Evolutionary conservation across 1,140 invertebrate genomes (phyloP), one percentile per base, ranked within the genome.

Genomic region (Bilobella aurantiaca): DNA sequence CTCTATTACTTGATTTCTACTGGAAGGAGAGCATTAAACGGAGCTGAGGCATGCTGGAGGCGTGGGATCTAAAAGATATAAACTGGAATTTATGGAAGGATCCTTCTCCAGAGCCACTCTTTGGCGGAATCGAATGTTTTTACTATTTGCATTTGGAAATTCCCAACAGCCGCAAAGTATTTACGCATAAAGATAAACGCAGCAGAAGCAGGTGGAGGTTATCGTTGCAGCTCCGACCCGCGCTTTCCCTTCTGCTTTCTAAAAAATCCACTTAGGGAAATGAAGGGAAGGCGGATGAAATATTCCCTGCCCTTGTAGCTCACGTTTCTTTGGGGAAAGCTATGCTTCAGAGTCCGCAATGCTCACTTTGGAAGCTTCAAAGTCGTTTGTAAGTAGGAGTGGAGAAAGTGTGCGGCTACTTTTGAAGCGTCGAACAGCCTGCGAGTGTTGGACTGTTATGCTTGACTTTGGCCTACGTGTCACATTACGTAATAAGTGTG

Each of bases 401-500:
- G 49, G 23, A 23, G 49, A 53, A 18, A 53, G 25, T 53, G 14
- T 53, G 49, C 14, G 49, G 49, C 12, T 53, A 12, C 37, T 42
- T n/a, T n/a, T 42, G 8, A 12, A 12, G 8, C 37, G 37, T n/a
- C n/a, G n/a, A n/a, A n/a, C 34, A 42, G 34, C 34, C 34, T 42
- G 12, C 57, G 29, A 28, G 23, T 23, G 30, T 29, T 58, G 57
- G 29, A 8, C 30, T 25, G 5, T 12, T 14, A 58, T 30, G 29
- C 57, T 25, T 58, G n/a, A 8, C 25, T 58, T 29, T 58, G 57
- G 49, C 25, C 21, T 23, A 53, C 49, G 49, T 53, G 49, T 53
- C 49, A 53, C 49, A 53, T 53, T 53, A 53, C 1, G 62, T 21
- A 31, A 3, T 57, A 62, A 66, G 59, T 58, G 56, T 66, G 65